Percentiles rank a stretch among this genome's conserved stretches.
Evolutionary conservation across 2,113 vertebrate genomes (phyloP).

Genomic region (Muscicapa adusta): DNA sequence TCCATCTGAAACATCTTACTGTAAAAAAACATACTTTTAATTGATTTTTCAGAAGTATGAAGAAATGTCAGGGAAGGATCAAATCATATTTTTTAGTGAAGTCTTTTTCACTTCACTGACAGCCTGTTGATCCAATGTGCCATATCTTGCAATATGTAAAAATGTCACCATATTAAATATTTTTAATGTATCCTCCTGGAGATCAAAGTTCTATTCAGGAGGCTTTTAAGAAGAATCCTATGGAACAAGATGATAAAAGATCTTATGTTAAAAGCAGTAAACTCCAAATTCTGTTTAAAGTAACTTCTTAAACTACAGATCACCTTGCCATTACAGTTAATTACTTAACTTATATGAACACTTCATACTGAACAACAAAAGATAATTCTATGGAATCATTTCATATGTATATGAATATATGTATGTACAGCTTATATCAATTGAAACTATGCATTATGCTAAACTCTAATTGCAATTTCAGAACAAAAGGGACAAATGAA

Average conservation of each 20-base stretch:
- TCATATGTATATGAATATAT: background rate
- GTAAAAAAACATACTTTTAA: constrained; percentile 17
- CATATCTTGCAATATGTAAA: background rate
- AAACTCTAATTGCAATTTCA: constrained; percentile 45
- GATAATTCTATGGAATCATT: background rate
- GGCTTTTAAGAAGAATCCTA: background rate
- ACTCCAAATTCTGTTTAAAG: background rate
- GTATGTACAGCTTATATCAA: constrained; percentile 32
- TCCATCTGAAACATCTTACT: constrained; percentile 5
- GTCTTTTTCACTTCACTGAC: background rate
- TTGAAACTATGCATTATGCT: constrained; percentile 27
- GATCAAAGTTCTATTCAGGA: background rate
- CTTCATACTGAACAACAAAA: constrained; percentile 5
- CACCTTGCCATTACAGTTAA: background rate
- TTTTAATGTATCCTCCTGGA: background rate
- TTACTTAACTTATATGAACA: background rate
- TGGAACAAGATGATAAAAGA: background rate
- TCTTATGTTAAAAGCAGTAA: background rate
- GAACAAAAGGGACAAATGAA: constrained; percentile 30
- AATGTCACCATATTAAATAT: background rate
- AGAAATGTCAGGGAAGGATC: background rate
- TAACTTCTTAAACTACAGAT: background rate
- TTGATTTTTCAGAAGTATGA: constrained; percentile 30
- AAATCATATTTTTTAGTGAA: constrained; percentile 34
- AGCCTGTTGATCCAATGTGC: background rate